A percentile compares a stretch with the other conserved stretches of the same genome.
Evolutionary conservation across 2,888 invertebrate species (phyloP).

Genomic region (Anodontia alba): DNA sequence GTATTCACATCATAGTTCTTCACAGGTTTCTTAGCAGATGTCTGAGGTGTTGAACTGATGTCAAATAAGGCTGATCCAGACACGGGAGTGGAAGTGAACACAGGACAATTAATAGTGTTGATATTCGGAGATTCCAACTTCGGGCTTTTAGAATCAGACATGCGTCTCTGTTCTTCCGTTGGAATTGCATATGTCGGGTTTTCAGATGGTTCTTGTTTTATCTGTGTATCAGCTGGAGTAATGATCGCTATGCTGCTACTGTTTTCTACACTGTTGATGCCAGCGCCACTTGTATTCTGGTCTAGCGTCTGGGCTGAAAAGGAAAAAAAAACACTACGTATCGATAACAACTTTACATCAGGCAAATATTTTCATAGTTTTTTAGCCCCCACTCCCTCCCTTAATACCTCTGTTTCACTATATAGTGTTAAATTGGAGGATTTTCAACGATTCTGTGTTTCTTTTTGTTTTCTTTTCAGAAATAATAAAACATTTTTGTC

Average conservation of each 20-base stretch:
- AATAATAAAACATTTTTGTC: too few relatives aligned
- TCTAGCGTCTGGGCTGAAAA: too few relatives aligned
- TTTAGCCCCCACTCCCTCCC: too few relatives aligned
- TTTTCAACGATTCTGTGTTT: too few relatives aligned
- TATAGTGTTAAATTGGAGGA: too few relatives aligned
- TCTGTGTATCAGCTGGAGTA: not conserved
- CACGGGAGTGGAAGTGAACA: not conserved
- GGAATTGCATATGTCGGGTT: not conserved
- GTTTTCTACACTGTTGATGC: too few relatives aligned
- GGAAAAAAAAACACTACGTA: too few relatives aligned
- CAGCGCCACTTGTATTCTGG: too few relatives aligned
- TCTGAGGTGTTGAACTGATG: not conserved
- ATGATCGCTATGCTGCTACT: not conserved
- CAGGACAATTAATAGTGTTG: not conserved
- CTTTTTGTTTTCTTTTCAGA: too few relatives aligned
- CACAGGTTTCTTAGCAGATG: constrained; percentile 33
- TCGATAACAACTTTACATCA: too few relatives aligned
- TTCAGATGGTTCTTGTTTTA: not conserved
- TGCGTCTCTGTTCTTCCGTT: not conserved
- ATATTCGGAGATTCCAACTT: not conserved
- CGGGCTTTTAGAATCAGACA: not conserved
- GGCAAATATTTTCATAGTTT: too few relatives aligned
- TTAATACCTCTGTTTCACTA: too few relatives aligned
- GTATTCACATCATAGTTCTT: constrained; percentile 51
- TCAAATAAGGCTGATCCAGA: not conserved